Evolutionary conservation across 2,888 invertebrate species (phyloP).

Genomic region (Chorisops tibialis): DNA sequence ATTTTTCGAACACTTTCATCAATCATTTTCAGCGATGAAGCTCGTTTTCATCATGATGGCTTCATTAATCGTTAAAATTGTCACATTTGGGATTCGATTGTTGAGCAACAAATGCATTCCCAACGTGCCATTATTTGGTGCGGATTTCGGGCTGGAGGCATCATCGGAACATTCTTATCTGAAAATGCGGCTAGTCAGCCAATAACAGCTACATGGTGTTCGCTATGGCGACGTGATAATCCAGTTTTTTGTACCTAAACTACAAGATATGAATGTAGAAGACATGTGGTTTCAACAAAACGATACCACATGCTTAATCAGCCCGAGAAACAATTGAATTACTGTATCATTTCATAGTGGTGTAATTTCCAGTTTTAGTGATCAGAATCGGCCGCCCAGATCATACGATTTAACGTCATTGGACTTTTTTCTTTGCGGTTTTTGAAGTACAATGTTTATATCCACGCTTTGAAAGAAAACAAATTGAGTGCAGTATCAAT

Average conservation of each 20-base stretch:
- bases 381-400: no score
- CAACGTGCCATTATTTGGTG: background rate
- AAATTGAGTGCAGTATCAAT: no score
- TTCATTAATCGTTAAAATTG: background rate
- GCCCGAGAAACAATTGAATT: background rate
- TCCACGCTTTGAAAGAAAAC: no score
- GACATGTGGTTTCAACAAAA: background rate
- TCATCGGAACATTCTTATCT: background rate
- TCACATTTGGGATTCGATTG: background rate
- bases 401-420: no score
- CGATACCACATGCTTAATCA: background rate
- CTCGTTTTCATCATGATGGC: background rate
- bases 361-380: no score
- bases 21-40: constrained; percentile 35
- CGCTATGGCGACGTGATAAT: background rate
- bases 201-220: background rate
- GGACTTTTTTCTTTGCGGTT: no score
- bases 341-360: background rate
- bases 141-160: background rate
- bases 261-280: background rate
- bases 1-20: constrained; percentile 38
- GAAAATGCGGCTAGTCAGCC: background rate
- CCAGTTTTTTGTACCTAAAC: background rate
- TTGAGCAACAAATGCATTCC: background rate
- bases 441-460: no score